These are phyloP conservation scores for Crambe crambe DNA, from an alignment of 37 sponge, comb jelly and placozoan species.

Conservation along the genomic window DNA sequence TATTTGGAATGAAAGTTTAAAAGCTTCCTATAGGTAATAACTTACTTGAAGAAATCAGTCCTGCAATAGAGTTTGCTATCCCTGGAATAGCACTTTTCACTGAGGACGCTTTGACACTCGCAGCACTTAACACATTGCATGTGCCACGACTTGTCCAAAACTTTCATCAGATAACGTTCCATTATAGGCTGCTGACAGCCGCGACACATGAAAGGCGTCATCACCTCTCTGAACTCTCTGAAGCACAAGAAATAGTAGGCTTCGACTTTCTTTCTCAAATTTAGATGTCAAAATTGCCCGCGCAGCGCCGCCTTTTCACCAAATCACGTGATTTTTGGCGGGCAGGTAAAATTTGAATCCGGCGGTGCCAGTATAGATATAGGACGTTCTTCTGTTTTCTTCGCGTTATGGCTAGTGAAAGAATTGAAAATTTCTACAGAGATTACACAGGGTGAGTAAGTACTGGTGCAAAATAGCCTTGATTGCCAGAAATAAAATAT, in stretches of 20 bases:
- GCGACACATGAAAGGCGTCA: constrained; percentile 70
- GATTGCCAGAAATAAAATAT: too few relatives aligned
- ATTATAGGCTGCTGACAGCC: constrained; percentile 74
- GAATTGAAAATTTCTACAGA: not conserved
- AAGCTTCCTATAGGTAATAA: not conserved
- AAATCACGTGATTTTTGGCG: not conserved
- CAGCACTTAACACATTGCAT: constrained; percentile 86
- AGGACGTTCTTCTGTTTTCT: not conserved
- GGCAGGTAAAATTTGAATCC: not conserved
- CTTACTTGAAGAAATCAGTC: constrained; percentile 89
- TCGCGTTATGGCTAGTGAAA: not conserved
- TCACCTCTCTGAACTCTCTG: too few relatives aligned
- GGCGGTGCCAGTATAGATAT: not conserved
- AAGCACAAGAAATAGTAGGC: too few relatives aligned
- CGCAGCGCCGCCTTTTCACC: not conserved
- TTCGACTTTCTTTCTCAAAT: too few relatives aligned
- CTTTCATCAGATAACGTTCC: constrained; percentile 84
- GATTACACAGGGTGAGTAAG: not conserved
- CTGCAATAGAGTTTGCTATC: constrained; percentile 88
- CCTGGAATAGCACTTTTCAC: constrained; percentile 90
- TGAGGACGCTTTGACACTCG: constrained; percentile 81
- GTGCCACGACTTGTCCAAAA: constrained; percentile 90
- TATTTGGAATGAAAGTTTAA: not conserved
- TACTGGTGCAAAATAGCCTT: too few relatives aligned
- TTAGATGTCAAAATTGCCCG: not conserved